Evolutionary conservation across 2,888 invertebrate species (phyloP).

Genomic region (Euphydryas editha): DNA sequence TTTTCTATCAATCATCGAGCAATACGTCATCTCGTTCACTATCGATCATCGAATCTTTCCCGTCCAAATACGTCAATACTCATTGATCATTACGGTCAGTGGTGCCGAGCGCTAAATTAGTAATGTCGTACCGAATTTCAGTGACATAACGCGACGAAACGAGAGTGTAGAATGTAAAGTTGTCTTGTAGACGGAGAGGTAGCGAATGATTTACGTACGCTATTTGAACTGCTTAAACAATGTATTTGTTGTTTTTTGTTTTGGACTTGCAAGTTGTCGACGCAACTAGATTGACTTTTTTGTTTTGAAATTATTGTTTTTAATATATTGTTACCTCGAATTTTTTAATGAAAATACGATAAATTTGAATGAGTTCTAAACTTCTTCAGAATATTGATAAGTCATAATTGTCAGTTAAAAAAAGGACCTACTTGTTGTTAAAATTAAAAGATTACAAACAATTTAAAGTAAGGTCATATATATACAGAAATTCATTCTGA

Average conservation of each 20-base stretch:
- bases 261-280: no score
- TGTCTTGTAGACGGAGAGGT: slow-evolving; percentile 37
- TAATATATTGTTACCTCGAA: no score
- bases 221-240: neutral
- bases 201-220: neutral
- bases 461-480: no score
- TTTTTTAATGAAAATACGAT: no score
- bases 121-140: slow-evolving; percentile 29
- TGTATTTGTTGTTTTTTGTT: no score
- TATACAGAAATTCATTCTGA: no score
- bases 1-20: slow-evolving; percentile 30
- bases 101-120: slow-evolving; percentile 38
- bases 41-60: slow-evolving; percentile 31
- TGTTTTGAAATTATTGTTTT: neutral
- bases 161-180: slow-evolving; percentile 28
- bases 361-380: no score
- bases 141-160: slow-evolving; percentile 36
- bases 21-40: slow-evolving; percentile 33
- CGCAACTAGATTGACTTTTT: no score
- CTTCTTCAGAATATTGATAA: no score
- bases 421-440: no score
- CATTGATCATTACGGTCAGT: slow-evolving; percentile 32
- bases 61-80: slow-evolving; percentile 44
- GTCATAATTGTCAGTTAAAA: no score
- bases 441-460: no score